These are phyloP conservation scores for Cepaea hortensis DNA, from an alignment of 2,888 invertebrate genomes.

Conservation along the genomic window DNA sequence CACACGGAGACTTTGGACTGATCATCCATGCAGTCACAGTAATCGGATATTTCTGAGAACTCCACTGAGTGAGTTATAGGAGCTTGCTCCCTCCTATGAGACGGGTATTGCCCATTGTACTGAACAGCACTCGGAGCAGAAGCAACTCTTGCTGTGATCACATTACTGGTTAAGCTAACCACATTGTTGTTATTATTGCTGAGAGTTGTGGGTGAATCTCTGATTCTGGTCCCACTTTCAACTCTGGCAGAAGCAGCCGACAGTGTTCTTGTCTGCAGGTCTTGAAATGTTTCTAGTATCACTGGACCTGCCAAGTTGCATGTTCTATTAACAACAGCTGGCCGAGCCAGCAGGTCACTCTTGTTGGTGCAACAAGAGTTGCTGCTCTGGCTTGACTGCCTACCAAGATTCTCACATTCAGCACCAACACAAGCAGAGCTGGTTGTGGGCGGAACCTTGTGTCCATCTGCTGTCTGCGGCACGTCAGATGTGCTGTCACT, in stretches of 20 bases:
- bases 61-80: conserved; percentile 51
- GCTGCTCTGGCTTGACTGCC: too few relatives aligned
- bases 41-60: conserved; percentile 56
- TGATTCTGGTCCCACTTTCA: neutral
- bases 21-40: conserved; percentile 51
- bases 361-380: neutral
- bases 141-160: neutral
- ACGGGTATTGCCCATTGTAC: conserved; percentile 46
- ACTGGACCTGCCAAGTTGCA: conserved; percentile 31
- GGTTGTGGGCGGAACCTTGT: too few relatives aligned
- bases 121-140: conserved; percentile 42
- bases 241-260: conserved; percentile 1
- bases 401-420: too few relatives aligned
- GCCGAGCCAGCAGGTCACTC: conserved; percentile 6
- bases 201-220: neutral
- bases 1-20: conserved; percentile 37
- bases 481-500: too few relatives aligned
- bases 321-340: neutral
- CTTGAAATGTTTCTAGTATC: conserved; percentile 28
- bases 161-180: conserved; percentile 1
- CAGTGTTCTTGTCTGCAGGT: neutral
- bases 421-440: too few relatives aligned
- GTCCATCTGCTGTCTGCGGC: too few relatives aligned
- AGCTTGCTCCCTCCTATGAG: conserved; percentile 39
- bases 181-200: conserved; percentile 32